Base-by-base conservation (phyloP, 2,113 vertebrate species). In the Leptosomus discolor region DNA sequence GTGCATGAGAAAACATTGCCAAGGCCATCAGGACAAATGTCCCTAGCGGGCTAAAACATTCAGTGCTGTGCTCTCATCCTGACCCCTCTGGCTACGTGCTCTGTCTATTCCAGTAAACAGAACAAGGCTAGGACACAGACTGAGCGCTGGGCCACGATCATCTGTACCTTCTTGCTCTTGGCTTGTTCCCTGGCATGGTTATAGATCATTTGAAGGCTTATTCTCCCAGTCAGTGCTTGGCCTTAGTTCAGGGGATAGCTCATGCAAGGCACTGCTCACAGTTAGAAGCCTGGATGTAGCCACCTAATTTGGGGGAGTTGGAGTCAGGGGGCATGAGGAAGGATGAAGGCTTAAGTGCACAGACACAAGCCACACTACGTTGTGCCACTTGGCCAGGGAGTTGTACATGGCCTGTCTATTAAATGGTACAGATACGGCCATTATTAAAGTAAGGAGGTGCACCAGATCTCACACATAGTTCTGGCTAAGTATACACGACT, bases 21-120 rank as follows among this genome's bases (percentile, higher is more conserved):
- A 90, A 88, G 90, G 84, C 81, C 90, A 95, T 70, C 70, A 87
- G 92, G 90, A 57, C 74, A 94, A 69, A 65, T n/a, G 45, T 91
- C 90, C 82, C 70, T 36, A 48, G 90, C 15, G 86, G 78, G 86
- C 84, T 92, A 54, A 69, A 94, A 57, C 83, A 83, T 68, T 61
- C 79, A 77, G 71, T 12, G 43, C 90, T 82, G 27, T 54, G 81
- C 90, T 95, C 88, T 61, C 75, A 80, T 94, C 74, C 78, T 88
- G 88, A 93, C 78, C 85, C 65, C 69, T 37, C 69, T 94, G 91
- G 91, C 92, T 69, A 50, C 1, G 3, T 53, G 79, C 58, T 96
- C 89, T 74, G 75, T 39, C 82, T 95, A 23, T 92, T 94, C 89
- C 89, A 81, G 93, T 84, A 92, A 91, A 67, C 68, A 84, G 24